Evolutionary conservation across 2,113 vertebrate genomes (phyloP), one percentile per base, ranked within the genome.

Genomic region (Orientallactaga bullata): DNA sequence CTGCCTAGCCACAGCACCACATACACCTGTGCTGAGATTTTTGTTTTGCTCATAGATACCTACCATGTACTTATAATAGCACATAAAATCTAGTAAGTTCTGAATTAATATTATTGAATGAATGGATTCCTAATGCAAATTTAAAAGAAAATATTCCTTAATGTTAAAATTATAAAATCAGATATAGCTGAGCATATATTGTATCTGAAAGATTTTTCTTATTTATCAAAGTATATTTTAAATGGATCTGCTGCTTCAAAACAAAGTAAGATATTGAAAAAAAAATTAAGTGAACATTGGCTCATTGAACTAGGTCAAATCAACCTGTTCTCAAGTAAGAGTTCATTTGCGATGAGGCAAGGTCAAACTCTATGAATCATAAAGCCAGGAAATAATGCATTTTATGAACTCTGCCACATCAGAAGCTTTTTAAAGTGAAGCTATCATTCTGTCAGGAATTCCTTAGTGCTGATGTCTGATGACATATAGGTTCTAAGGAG

Each of bases 321-420:
- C 79, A 95, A 78, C 51, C 23, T 79, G 47, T 65, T 78, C 5
- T 30, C 30, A n/a, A 85, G 39, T 30, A 5, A 73, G 13, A 94
- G 83, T 78, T 81, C 71, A 92, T 72, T 95, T 95, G 71, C 89
- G 60, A 79, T 76, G 63, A 91, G 10, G 12, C 13, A 93, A 83
- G 42, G 93, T 95, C 79, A 95, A 96, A 91, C 91, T 93, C 86
- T 37, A 76, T 88, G 88, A 93, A 92, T 95, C 89, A 97, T 93
- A 95, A 95, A 89, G 32, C 61, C 95, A 77, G 84, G 76, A 92
- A 89, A 78, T 93, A 24, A 51, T 55, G 5, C 39, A 81, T 96
- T 74, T 68, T 73, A 76, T 72, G 35, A 89, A 66, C 88, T 77
- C 30, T 76, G 89, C 3, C 92, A 89, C 30, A 35, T 91, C 58